Evolutionary conservation across 2,113 vertebrate genomes (phyloP).

Genomic region (Montifringilla adamsi): DNA sequence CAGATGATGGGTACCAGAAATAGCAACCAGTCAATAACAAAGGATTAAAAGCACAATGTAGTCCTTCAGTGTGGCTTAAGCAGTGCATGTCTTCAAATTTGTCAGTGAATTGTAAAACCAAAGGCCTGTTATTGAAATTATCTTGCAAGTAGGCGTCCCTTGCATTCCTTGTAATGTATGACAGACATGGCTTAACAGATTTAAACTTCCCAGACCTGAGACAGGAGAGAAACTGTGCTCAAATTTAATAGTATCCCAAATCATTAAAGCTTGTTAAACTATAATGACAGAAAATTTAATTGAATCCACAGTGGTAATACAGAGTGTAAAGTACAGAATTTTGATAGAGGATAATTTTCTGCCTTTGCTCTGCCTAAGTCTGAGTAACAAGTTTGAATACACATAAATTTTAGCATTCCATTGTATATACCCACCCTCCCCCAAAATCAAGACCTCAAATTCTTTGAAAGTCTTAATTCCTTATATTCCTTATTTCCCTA

Average conservation of each 20-base stretch:
- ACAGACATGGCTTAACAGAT: background rate
- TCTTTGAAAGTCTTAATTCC: background rate
- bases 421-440: background rate
- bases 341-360: background rate
- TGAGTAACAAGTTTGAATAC: background rate
- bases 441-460: background rate
- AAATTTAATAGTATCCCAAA: background rate
- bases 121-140: background rate
- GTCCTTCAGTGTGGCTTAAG: background rate
- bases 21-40: background rate
- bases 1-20: background rate
- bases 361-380: background rate
- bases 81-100: background rate
- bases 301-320: background rate
- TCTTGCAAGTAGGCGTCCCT: background rate
- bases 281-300: background rate
- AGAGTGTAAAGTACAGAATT: background rate
- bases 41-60: background rate
- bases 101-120: background rate
- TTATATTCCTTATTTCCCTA: background rate
- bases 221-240: background rate
- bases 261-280: background rate
- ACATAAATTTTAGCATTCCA: background rate
- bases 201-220: background rate
- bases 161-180: background rate